Evolutionary conservation across 2,888 invertebrate species (phyloP), one percentile per base, ranked within the genome.

Genomic region (Macrosiphum euphorbiae): DNA sequence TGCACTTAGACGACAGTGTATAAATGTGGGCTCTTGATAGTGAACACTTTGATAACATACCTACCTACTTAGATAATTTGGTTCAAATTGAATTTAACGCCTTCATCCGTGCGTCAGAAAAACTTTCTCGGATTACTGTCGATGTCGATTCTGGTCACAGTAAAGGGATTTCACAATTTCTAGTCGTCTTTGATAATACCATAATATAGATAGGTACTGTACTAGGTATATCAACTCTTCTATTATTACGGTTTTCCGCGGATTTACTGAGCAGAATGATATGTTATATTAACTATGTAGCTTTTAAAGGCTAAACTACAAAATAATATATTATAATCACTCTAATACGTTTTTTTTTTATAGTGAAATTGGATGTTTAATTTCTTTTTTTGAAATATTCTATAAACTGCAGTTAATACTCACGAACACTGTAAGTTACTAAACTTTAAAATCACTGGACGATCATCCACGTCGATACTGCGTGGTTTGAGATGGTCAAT

Each of bases 31-130:
- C 20, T 35, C 20, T 20, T 78, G 35, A 78, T 35, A 35, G 35
- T 20, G 20, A 24, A 78, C 35, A 35, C 78, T 78, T 20, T 78
- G 20, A 8, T 78, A 78, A 78, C 35, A 35, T 78, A 78, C 20
- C 78, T 78, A 67, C 61, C n/a, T 67, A 35, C 78, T 78, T 78
- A 78, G 78, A 78, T 78, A 78, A 78, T 78, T 78, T 35, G 35
- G 35, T 78, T 78, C 78, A 35, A 78, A 78, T 78, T 78, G 20
- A 78, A 78, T 78, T 78, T 78, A 35, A 78, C 35, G 35, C n/a
- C 35, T 78, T 78, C 35, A 35, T 41, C 8, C 78, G 78, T 78
- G 35, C 78, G 35, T 35, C 35, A 20, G 35, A 78, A 78, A 78
- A 78, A 78, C 78, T 78, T 78, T n/a, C 35, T 78, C 78, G 20